These are phyloP conservation scores for Sigmodon hispidus DNA, from an alignment of 2,113 vertebrate genomes.

Conservation along the genomic window DNA sequence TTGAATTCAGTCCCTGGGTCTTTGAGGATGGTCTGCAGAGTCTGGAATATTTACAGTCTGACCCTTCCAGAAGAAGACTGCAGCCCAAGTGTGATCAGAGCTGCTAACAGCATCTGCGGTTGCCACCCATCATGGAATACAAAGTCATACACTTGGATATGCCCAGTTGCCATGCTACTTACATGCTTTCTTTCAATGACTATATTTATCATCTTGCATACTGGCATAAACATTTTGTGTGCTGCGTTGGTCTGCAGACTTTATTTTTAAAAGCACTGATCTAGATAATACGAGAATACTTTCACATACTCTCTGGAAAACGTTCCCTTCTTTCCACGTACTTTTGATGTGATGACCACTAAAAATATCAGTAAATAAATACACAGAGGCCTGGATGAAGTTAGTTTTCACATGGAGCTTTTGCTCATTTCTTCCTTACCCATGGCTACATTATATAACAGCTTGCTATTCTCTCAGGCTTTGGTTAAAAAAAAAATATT, in stretches of 20 bases:
- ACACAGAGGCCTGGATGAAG: slow-evolving; percentile 23
- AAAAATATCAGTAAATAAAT: slow-evolving; percentile 36
- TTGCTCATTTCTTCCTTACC: slow-evolving; percentile 10
- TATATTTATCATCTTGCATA: background rate
- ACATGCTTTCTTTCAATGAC: background rate
- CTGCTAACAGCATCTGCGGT: background rate
- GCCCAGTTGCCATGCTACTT: background rate
- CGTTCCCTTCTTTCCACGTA: background rate
- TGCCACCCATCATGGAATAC: background rate
- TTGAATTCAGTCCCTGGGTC: background rate
- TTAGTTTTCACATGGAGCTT: background rate
- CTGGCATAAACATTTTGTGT: background rate
- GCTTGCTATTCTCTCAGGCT: slow-evolving; percentile 53
- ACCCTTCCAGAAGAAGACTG: background rate
- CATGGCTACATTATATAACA: slow-evolving; percentile 16
- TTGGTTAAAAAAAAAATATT: slow-evolving; percentile 47
- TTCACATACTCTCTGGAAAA: slow-evolving; percentile 7
- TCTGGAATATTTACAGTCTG: background rate
- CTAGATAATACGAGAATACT: slow-evolving; percentile 1
- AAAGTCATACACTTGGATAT: background rate
- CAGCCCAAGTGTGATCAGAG: background rate
- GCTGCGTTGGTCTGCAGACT: background rate
- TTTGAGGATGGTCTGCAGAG: background rate
- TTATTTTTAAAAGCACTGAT: background rate
- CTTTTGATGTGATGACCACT: background rate